A percentile compares a stretch with the other conserved stretches of the same genome.
Conservation (phyloP, 2,888 invertebrate species). For the Hofmannophila pseudospretella region DNA sequence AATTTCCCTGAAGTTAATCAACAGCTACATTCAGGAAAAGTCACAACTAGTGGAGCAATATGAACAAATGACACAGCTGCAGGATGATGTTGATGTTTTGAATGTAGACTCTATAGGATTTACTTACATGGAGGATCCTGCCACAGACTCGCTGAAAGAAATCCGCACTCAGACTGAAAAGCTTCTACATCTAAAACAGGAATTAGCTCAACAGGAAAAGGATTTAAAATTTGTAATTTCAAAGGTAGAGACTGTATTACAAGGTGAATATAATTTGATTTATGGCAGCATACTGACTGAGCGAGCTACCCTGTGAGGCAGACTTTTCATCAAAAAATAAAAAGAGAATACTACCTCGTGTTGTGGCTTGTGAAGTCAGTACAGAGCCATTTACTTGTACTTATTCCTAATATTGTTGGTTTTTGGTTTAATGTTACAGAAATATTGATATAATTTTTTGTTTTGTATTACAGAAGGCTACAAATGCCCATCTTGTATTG, state of each 20-base stretch:
- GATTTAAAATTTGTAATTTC: slow-evolving; percentile 73
- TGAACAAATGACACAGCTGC: slow-evolving; percentile 81
- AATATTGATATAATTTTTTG: not conserved
- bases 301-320: too few relatives aligned
- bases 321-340: too few relatives aligned
- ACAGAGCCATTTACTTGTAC: too few relatives aligned
- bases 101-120: slow-evolving; percentile 81
- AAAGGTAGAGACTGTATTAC: slow-evolving; percentile 50
- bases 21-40: slow-evolving; percentile 83
- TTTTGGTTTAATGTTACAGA: too few relatives aligned
- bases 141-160: slow-evolving; percentile 80
- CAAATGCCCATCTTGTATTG: slow-evolving; percentile 56
- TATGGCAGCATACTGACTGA: too few relatives aligned
- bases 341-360: too few relatives aligned
- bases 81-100: slow-evolving; percentile 71
- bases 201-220: slow-evolving; percentile 79
- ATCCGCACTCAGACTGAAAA: slow-evolving; percentile 81
- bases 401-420: too few relatives aligned
- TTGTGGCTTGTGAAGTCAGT: too few relatives aligned
- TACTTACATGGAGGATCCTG: slow-evolving; percentile 78
- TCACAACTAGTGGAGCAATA: slow-evolving; percentile 82
- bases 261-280: slow-evolving; percentile 32
- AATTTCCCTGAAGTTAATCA: slow-evolving; percentile 84
- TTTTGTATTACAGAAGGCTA: slow-evolving; percentile 61
- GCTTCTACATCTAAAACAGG: slow-evolving; percentile 79